Base-by-base conservation (phyloP, 1,140 invertebrate genomes). In the Ceratina calcarata region DNA sequence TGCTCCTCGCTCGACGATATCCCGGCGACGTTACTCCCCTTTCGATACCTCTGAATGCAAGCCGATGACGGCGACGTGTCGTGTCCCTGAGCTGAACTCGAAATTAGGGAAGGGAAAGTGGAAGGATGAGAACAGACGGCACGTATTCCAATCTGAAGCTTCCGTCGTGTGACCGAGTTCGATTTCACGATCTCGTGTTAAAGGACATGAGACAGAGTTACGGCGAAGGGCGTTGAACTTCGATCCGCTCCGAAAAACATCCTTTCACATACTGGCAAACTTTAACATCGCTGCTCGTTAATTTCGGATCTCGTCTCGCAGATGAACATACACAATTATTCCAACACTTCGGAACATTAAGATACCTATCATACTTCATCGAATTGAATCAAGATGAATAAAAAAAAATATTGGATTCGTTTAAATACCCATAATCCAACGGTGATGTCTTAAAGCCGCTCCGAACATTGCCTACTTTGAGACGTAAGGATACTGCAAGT, bases 101-200 rank as follows among this genome's bases (percentile, higher is more conserved):
- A 53, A 71, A 78, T 78, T 53, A 58, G 57, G 22, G 7, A 68
- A 58, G 37, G 49, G 75, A 55, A 71, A 70, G 24, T 61, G 24
- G 27, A 53, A 18, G 37, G 2, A 77, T 24, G 66, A 18, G 18
- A 68, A 68, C 20, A 32, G 72, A 74, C 20, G 18, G 0, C n/a
- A 12, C 15, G 13, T 61, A 61, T 58, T 12, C 61, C 20, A 3
- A 6, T 37, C 15, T 24, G 37, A 22, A 67, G 51, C 27, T 37
- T 45, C n/a, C 49, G 20, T 20, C 32, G 2, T 2, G 32, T 53
- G 32, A 18, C n/a, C 32, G 55, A 72, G 37, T 22, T 57, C 24
- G n/a, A 51, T 69, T 32, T 32, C 22, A 7, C 4, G 10, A 12
- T 15, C 51, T n/a, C 22, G 13, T 37, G 57, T 20, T 65, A 73